Evolutionary conservation across 2,888 invertebrate species (phyloP), one percentile per base, ranked within the genome.

Genomic region (Oconnorella tubifera): DNA sequence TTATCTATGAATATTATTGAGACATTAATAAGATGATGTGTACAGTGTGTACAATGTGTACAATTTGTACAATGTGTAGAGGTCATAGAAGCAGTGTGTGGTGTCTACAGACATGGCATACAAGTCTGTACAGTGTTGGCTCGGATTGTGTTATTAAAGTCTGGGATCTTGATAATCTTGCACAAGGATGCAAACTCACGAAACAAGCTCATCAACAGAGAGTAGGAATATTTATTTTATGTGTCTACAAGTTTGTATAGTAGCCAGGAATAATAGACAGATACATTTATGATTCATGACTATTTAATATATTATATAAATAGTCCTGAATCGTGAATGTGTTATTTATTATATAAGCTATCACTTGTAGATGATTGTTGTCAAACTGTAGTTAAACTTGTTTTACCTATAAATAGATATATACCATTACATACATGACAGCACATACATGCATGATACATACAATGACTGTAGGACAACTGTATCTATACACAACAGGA

Each of bases 111-210:
- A 66, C 72, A 2, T 69, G 70, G 49, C 73, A 74, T 28, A 72
- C 73, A 56, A 72, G 72, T 59, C 66, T 79, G 55, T 78, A 68
- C 70, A 77, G 77, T 55, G 71, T 74, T 40, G 78, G 78, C 6
- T 68, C 71, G 3, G 78, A 78, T 59, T 63, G 72, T n/a, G 63
- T 71, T 25, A 74, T 79, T 63, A 79, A 79, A 65, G 73, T 78
- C 25, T 79, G 79, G 79, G 74, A 78, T 61, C 61, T 78, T 40
- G 77, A 78, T 19, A 72, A 70, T 33, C 69, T 78, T 51, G 69
- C 73, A 28, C 73, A 73, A 56, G 79, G 79, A 3, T 77, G 78
- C 70, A 67, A 75, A 55, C 68, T 71, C 68, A 77, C 76, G 28
- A 66, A 78, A 29, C 68, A 68, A 25, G 77, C 76, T n/a, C 78